Percentiles rank a stretch among this genome's conserved stretches.
phyloP scores from a whole-genome alignment of 2,113 vertebrate genomes.

The Montifringilla adamsi region DNA sequence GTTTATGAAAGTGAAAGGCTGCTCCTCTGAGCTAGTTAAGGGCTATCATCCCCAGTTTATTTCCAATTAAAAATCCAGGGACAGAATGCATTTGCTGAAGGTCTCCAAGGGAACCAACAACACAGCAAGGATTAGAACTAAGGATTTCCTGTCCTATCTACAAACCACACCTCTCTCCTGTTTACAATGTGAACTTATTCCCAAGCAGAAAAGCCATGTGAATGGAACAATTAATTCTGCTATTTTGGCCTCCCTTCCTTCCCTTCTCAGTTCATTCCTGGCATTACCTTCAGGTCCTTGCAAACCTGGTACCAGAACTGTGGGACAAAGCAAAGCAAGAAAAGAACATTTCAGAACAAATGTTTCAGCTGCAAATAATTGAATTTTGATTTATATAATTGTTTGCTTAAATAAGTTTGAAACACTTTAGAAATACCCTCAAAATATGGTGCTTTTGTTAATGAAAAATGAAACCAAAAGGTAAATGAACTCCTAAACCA shows the following conservation, averaged over 20 bases:
- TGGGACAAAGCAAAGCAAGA: not conserved
- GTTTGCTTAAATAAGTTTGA: not conserved
- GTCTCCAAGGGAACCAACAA: conserved; percentile 39
- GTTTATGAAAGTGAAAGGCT: not conserved
- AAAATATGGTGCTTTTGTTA: not conserved
- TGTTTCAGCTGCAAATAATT: not conserved
- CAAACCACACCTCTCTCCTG: conserved; percentile 68
- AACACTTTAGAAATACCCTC: not conserved
- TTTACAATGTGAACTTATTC: conserved; percentile 57
- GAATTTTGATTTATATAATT: not conserved
- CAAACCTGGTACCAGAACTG: not conserved
- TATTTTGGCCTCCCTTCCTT: conserved; percentile 60
- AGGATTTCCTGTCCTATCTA: conserved; percentile 63
- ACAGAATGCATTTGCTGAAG: not conserved
- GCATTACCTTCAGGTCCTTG: not conserved
- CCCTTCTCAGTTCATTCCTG: conserved; percentile 46
- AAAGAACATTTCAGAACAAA: not conserved
- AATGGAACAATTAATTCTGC: conserved; percentile 66
- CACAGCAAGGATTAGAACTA: conserved; percentile 40
- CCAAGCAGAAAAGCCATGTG: conserved; percentile 43
- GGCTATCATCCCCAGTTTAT: not conserved
- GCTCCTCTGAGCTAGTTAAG: not conserved
- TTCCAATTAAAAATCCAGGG: not conserved
- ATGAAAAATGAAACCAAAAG: not conserved
- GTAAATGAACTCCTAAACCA: not conserved